Evolutionary conservation across 2,113 vertebrate genomes (phyloP), one percentile per base, ranked within the genome.

Genomic region (Elgaria multicarinata): DNA sequence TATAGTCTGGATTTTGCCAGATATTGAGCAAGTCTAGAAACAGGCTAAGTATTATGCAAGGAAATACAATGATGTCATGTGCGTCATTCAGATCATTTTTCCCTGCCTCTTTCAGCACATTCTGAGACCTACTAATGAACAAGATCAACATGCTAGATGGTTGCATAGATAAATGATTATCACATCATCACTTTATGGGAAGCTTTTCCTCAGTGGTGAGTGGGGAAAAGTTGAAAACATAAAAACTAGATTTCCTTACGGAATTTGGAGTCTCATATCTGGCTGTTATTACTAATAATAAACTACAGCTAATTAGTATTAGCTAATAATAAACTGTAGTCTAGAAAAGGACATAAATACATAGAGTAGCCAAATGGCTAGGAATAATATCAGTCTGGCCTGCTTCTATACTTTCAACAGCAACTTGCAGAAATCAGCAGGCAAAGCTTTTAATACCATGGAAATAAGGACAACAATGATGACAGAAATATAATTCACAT

Each of bases 1-100:
- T 87, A 77, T 67, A 58, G 36, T 80, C 66, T 69, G 44, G 44
- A 87, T 67, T 78, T 64, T 55, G 64, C 66, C 64, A 80, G 20
- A 81, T 44, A 58, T 71, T 88, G 66, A 28, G 87, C 46, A 88
- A 81, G 78, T 44, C 39, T 88, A 44, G 55, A 64, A 77, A 31
- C 42, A 31, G 26, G 62, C 50, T 36, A 36, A n/a, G 18, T 71
- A 64, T 88, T 81, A 50, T 50, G 50, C 77, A 88, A 88, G 66
- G 10, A 82, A 9, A 58, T 58, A 62, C 36, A 72, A 26, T 81
- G 86, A 69, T 71, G 50, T 64, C n/a, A 58, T 39, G 16, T 42
- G 78, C 31, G 67, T 81, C 75, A 81, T 31, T 24, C 75, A 87
- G 53, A 87, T 67, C 6, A 66, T 26, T 78, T 77, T 69, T 42